Percentiles rank a stretch among this genome's conserved stretches.
These are phyloP conservation scores for Numenius arquata DNA, from an alignment of 2,113 vertebrate species.

Conservation along the genomic window DNA sequence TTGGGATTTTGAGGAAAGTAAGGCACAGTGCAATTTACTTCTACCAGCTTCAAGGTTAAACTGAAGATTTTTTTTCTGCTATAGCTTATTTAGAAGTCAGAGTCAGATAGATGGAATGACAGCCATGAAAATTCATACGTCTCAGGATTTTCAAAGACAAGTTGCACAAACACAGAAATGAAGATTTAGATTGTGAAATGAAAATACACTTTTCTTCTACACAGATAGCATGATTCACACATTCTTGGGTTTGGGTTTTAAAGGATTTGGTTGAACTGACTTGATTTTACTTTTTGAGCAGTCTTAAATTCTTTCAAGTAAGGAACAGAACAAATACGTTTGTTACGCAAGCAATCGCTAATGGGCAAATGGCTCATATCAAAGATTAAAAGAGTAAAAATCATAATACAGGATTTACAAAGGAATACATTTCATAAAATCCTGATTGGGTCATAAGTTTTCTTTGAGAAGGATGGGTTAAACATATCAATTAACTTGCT, in stretches of 20 bases:
- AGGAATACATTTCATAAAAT: not conserved
- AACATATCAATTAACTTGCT: not conserved
- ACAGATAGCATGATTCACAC: not conserved
- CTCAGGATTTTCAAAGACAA: conserved; percentile 10
- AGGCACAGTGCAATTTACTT: not conserved
- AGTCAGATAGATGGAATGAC: not conserved
- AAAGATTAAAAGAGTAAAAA: not conserved
- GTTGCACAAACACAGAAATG: not conserved
- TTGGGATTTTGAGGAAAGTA: not conserved
- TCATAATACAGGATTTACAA: not conserved
- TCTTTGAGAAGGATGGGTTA: not conserved
- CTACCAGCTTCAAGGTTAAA: not conserved
- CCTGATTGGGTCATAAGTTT: not conserved
- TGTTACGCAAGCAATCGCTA: not conserved
- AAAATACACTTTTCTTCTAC: not conserved
- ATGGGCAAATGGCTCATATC: not conserved
- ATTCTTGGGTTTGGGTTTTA: not conserved
- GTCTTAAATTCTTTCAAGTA: not conserved
- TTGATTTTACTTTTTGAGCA: not conserved
- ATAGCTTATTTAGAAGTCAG: not conserved
- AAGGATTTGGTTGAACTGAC: not conserved
- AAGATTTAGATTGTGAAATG: not conserved
- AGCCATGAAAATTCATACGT: not conserved
- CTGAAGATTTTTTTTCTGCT: not conserved
- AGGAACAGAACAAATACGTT: not conserved